Base-by-base conservation (phyloP, 2,113 vertebrate species). In the Clarias magur region DNA sequence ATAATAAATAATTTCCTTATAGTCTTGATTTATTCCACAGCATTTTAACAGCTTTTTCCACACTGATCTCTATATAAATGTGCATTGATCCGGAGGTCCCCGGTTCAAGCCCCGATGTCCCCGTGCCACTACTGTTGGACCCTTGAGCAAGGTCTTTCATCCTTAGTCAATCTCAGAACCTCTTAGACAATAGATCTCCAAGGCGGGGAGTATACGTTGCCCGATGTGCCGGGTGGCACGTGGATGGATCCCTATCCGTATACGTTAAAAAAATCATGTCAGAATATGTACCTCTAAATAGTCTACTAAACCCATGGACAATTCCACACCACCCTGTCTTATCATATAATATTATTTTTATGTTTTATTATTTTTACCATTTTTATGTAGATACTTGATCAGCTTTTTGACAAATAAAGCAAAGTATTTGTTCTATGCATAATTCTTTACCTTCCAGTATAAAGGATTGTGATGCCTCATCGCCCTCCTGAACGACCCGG, bases 401-500 rank as follows among this genome's bases (percentile, higher is more conserved):
- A 38, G 2, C 34, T 38, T 21, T 73, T 10, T 48, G 21, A 5
- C 23, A 75, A 70, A 30, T 30, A 21, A 25, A 73, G 8, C 34
- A 48, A 13, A 75, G 10, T 9, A 53, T 75, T 75, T 13, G 3
- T 53, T 48, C 9, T n/a, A 42, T 48, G 13, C 63, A 5, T 82
- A 34, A 63, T 53, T 83, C 23, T 82, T 93, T 91, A 95, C 95
- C 95, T 91, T 95, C 95, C 80, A 95, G 87, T 80, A 96, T 88
- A n/a, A 94, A 96, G 42, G 95, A 94, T 34, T 92, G 92, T 25
- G 93, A 90, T 59, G 94, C 94, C 5, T 73, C 68, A 63, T 93
- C 91, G 38, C 95, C 95, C 89, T 95, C 95, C 87, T 94, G 90
- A 67, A 94, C 91, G 85, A 95, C 89, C 73, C 85, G 92, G 80